A percentile compares a stretch with the other conserved stretches of the same genome.
phyloP scores from a whole-genome alignment of 1,140 invertebrate genomes.

The Pomacea maculata region DNA sequence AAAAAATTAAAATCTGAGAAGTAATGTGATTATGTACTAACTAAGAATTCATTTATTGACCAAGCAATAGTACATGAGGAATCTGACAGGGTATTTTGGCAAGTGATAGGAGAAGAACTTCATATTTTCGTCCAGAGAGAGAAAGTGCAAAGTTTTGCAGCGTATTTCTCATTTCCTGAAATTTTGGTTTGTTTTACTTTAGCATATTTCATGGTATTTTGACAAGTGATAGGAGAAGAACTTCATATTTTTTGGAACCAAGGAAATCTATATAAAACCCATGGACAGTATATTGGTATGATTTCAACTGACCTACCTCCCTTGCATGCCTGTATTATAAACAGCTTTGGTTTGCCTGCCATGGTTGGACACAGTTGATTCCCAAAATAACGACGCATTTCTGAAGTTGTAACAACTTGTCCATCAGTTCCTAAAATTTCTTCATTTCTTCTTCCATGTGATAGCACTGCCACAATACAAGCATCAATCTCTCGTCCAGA shows the following conservation, averaged over 20 bases:
- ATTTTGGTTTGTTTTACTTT: background rate
- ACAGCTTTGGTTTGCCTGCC: constrained; percentile 55
- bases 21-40: no score
- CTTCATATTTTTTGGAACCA: no score
- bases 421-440: constrained; percentile 54
- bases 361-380: constrained; percentile 45
- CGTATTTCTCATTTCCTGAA: background rate
- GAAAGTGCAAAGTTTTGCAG: background rate
- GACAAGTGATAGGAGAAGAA: no score
- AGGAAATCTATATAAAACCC: no score
- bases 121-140: background rate
- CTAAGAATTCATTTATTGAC: no score
- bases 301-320: constrained; percentile 43
- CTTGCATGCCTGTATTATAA: constrained; percentile 59
- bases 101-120: no score
- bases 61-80: no score
- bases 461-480: constrained; percentile 46
- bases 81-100: no score
- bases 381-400: constrained; percentile 47
- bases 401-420: constrained; percentile 38
- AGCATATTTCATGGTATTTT: no score
- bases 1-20: no score
- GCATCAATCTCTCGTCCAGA: constrained; percentile 29
- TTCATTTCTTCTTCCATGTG: constrained; percentile 50
- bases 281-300: no score